Percentiles rank a stretch among this genome's conserved stretches.
Conservation (phyloP, 2,888 invertebrate species). For the Cremastinae sp. region DNA sequence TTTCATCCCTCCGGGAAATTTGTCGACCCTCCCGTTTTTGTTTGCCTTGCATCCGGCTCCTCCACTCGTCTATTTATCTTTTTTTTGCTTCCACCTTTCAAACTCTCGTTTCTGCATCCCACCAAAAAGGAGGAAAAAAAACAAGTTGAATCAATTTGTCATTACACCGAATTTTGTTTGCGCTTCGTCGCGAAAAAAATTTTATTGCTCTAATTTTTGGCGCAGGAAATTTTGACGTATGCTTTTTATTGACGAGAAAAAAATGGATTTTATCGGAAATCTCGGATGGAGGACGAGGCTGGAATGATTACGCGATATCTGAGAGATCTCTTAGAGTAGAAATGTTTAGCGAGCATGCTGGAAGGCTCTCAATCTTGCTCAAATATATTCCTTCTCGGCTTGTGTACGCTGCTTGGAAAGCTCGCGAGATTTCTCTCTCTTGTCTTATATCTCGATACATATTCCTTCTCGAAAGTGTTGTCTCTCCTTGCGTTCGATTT, state of each 20-base stretch:
- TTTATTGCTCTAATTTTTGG: too few relatives aligned
- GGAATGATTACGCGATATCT: not conserved
- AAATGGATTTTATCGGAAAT: too few relatives aligned
- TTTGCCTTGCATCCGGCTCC: not conserved
- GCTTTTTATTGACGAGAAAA: too few relatives aligned
- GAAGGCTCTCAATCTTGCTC: constrained; percentile 13
- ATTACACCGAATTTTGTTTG: not conserved
- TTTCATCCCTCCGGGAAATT: constrained; percentile 16
- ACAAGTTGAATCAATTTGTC: not conserved
- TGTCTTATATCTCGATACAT: not conserved
- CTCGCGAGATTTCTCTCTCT: constrained; percentile 5
- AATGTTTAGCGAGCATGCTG: not conserved
- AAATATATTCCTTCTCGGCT: not conserved
- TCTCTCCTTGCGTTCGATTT: not conserved
- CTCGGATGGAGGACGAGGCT: too few relatives aligned
- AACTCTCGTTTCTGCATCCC: not conserved
- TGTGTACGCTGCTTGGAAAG: not conserved
- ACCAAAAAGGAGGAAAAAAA: not conserved
- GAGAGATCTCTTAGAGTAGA: not conserved
- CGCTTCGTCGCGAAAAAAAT: too few relatives aligned
- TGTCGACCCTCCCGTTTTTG: not conserved
- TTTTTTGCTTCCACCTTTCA: not conserved
- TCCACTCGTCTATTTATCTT: not conserved
- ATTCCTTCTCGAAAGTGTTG: not conserved
- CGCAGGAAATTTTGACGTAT: too few relatives aligned